Conservation (phyloP, 2,113 vertebrate species). For the Piaya cayana region DNA sequence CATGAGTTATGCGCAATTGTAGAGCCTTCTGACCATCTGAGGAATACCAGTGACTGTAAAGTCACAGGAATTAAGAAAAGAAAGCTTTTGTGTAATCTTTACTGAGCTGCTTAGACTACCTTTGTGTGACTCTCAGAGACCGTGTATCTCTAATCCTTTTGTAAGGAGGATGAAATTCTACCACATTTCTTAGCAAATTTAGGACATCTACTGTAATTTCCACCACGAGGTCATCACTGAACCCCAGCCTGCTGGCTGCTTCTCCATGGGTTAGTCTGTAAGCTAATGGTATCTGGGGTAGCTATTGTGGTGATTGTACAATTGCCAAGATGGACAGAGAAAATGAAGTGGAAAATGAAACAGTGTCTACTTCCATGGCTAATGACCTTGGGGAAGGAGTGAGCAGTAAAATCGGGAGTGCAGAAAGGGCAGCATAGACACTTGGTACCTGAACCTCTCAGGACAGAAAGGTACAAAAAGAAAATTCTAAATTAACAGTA, state of each 20-base stretch:
- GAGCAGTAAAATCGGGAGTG: neutral
- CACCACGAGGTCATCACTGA: neutral
- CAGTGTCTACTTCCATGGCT: neutral
- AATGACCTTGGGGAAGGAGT: neutral
- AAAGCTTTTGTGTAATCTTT: neutral
- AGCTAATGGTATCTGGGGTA: neutral
- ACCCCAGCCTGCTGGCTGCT: neutral
- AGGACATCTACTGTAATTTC: neutral
- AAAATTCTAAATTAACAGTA: neutral
- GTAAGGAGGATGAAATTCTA: neutral
- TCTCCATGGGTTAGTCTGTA: neutral
- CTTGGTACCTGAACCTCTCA: neutral
- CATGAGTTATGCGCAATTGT: accelerated
- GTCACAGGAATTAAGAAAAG: neutral
- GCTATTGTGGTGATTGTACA: neutral
- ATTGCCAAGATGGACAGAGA: neutral
- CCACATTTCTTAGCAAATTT: neutral
- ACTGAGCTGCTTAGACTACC: neutral
- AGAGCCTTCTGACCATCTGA: neutral
- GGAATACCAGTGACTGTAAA: neutral
- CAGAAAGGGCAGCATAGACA: neutral
- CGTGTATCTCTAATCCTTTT: neutral
- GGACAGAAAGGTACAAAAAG: neutral
- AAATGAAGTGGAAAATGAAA: neutral
- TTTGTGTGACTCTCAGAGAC: neutral